Evolutionary conservation across 1,140 invertebrate genomes (phyloP).

Genomic region (Ceratina australensis): DNA sequence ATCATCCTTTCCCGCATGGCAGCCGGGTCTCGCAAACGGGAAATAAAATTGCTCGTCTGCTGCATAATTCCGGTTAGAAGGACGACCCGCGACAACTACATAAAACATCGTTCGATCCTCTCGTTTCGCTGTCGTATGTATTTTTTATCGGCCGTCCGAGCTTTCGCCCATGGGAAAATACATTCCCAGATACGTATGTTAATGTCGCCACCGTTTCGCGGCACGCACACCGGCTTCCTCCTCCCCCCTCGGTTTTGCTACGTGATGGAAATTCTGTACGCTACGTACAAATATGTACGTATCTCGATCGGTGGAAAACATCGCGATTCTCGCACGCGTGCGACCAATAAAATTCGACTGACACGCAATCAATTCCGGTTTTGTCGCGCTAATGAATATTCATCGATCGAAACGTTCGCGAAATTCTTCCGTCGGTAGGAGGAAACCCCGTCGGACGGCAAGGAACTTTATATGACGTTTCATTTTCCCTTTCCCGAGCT

Average conservation of each 20-base stretch:
- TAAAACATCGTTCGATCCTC: slow-evolving; percentile 41
- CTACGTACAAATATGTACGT: not conserved
- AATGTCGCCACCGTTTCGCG: not conserved
- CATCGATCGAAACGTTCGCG: not conserved
- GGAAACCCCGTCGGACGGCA: not conserved
- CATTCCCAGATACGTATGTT: not conserved
- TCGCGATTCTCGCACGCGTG: not conserved
- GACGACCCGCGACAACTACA: slow-evolving; percentile 1
- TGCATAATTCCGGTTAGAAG: slow-evolving; percentile 26
- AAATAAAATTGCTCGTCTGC: slow-evolving; percentile 33
- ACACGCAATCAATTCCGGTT: slow-evolving; percentile 16
- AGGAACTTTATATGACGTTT: too few species aligned
- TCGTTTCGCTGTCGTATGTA: slow-evolving; percentile 1
- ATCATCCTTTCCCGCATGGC: slow-evolving; percentile 8
- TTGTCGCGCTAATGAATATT: slow-evolving; percentile 36
- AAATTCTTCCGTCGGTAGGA: not conserved
- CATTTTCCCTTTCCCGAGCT: too few species aligned
- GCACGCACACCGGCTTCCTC: not conserved
- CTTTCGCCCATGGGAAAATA: slow-evolving; percentile 4
- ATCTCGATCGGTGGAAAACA: not conserved
- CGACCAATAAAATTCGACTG: slow-evolving; percentile 24
- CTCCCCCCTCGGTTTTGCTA: too few species aligned
- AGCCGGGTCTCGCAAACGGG: slow-evolving; percentile 1
- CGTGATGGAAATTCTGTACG: not conserved
- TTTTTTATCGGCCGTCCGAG: slow-evolving; percentile 18